Conservation (phyloP, 2,888 invertebrate genomes). For the Craniophora ligustri region DNA sequence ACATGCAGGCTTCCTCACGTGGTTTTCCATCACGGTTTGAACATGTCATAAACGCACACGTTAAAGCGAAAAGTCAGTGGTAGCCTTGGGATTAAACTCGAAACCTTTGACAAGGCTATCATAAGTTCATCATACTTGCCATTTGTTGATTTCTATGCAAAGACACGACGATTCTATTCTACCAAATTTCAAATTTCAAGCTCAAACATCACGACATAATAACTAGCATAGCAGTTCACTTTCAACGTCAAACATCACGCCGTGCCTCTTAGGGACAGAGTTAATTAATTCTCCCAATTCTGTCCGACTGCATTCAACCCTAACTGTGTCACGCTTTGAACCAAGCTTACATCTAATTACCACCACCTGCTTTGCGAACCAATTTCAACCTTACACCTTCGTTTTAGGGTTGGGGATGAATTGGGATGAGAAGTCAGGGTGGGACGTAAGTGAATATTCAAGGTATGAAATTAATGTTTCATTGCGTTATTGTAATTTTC, state of each 20-base stretch:
- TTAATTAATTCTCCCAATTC: slow-evolving; percentile 52
- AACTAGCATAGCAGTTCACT: neutral
- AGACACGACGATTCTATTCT: too few species aligned
- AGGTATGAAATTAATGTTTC: slow-evolving; percentile 45
- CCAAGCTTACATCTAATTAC: slow-evolving; percentile 43
- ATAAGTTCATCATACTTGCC: too few species aligned
- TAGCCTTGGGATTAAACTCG: too few species aligned
- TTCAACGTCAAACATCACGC: slow-evolving; percentile 15
- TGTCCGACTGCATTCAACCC: slow-evolving; percentile 41
- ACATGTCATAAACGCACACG: too few species aligned
- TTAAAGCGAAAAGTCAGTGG: too few species aligned
- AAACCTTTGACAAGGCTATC: too few species aligned
- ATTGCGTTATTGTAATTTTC: slow-evolving; percentile 46
- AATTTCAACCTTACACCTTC: slow-evolving; percentile 28
- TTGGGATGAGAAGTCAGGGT: slow-evolving; percentile 7
- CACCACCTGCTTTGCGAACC: slow-evolving; percentile 10
- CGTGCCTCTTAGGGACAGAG: slow-evolving; percentile 25
- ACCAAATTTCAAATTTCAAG: too few species aligned
- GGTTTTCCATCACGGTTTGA: too few species aligned
- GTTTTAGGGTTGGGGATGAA: slow-evolving; percentile 26
- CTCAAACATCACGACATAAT: neutral
- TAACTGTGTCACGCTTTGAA: slow-evolving; percentile 48
- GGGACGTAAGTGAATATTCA: slow-evolving; percentile 41
- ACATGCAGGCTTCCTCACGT: too few species aligned
- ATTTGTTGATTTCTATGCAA: too few species aligned